Conservation (phyloP, 2,797 vertebrate genomes). For the Sebastes nivosus region DNA sequence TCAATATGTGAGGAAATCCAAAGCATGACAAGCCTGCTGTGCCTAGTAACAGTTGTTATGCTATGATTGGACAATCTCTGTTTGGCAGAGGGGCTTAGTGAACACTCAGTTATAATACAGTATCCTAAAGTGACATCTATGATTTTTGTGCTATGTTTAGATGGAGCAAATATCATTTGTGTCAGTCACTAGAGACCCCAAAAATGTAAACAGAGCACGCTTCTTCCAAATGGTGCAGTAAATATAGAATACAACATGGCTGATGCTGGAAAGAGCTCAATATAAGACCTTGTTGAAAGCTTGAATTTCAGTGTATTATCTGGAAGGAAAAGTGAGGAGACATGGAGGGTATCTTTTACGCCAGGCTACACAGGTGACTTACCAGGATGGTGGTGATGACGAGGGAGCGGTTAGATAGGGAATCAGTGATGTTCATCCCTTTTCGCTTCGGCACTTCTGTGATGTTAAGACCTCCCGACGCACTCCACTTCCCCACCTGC, state of each 20-base stretch:
- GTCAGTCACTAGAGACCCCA: not conserved
- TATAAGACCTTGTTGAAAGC: not conserved
- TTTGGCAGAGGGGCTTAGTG: not conserved
- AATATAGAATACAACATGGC: not conserved
- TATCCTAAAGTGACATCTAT: not conserved
- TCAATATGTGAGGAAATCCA: not conserved
- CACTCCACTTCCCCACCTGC: constrained; percentile 97
- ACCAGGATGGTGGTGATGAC: constrained; percentile 97
- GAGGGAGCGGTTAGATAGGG: constrained; percentile 95
- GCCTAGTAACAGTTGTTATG: not conserved
- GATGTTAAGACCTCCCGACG: constrained; percentile 93
- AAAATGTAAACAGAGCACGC: not conserved
- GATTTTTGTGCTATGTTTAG: not conserved
- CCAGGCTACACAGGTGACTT: constrained; percentile 58
- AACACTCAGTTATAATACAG: not conserved
- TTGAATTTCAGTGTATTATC: not conserved
- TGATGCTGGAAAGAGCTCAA: not conserved
- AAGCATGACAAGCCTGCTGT: not conserved
- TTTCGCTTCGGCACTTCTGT: constrained; percentile 92
- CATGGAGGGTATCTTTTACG: not conserved
- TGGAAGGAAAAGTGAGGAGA: not conserved
- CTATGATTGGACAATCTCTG: not conserved
- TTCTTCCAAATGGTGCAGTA: not conserved
- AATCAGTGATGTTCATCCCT: constrained; percentile 96
- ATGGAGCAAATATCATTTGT: not conserved